These are phyloP conservation scores for Anneissia japonica DNA, from an alignment of 35 echinoderm and acorn worm genomes.

Conservation along the genomic window DNA sequence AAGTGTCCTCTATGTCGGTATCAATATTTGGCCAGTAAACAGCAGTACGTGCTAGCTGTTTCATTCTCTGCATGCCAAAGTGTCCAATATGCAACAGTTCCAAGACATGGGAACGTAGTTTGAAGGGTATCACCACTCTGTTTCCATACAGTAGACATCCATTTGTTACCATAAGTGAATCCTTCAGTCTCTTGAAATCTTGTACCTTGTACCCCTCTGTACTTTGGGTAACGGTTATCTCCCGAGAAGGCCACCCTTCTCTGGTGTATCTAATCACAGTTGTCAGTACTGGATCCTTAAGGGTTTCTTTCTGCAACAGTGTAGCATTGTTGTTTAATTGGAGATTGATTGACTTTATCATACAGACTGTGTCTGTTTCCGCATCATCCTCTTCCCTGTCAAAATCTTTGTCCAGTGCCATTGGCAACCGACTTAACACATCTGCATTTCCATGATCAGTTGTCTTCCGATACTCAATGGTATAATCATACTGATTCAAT, in stretches of 20 bases:
- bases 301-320: neutral
- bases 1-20: constrained; percentile 26
- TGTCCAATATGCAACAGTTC: constrained; percentile 38
- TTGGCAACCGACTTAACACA: constrained; percentile 4
- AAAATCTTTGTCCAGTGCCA: neutral
- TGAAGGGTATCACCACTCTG: constrained; percentile 20
- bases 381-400: neutral
- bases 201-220: constrained; percentile 7
- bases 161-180: constrained; percentile 35
- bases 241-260: constrained; percentile 23
- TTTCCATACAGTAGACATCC: constrained; percentile 26
- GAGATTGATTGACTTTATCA: neutral
- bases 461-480: neutral
- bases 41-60: constrained; percentile 12
- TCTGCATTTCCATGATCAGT: constrained; percentile 14
- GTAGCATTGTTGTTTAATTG: neutral
- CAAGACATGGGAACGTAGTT: neutral
- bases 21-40: constrained; percentile 46
- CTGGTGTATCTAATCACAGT: constrained; percentile 12
- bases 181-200: constrained; percentile 23
- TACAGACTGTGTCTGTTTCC: neutral
- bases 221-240: neutral
- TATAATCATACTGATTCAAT: neutral
- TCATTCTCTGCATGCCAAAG: constrained; percentile 45
- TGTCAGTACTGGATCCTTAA: constrained; percentile 14